Evolutionary conservation across 1,140 invertebrate species (phyloP).

Genomic region (Aethina tumida): DNA sequence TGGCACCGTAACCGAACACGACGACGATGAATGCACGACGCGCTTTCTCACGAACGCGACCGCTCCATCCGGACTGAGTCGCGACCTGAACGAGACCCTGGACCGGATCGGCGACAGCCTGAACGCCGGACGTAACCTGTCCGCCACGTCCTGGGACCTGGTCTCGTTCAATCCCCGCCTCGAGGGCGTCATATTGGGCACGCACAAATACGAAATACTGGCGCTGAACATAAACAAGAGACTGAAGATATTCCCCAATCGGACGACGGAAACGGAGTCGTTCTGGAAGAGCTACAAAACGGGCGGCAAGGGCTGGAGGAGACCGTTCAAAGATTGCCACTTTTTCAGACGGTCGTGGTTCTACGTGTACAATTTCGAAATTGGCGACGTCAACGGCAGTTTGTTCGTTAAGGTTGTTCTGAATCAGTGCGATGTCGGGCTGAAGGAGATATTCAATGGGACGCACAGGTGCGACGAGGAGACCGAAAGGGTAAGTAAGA

Average conservation of each 20-base stretch:
- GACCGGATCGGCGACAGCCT: slow-evolving; percentile 9
- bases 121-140: slow-evolving; percentile 8
- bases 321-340: slow-evolving; percentile 25
- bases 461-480: slow-evolving; percentile 31
- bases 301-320: slow-evolving; percentile 20
- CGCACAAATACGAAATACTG: slow-evolving; percentile 11
- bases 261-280: slow-evolving; percentile 19
- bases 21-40: slow-evolving; percentile 19
- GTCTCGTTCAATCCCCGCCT: slow-evolving; percentile 11
- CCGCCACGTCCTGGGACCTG: slow-evolving; percentile 11
- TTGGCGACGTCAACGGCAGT: slow-evolving; percentile 19
- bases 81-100: slow-evolving; percentile 9
- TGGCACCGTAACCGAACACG: slow-evolving; percentile 13
- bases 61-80: slow-evolving; percentile 23
- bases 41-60: slow-evolving; percentile 21
- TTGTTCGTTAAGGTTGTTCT: slow-evolving; percentile 31
- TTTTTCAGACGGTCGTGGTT: slow-evolving; percentile 21
- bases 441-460: slow-evolving; percentile 32
- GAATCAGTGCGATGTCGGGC: slow-evolving; percentile 34
- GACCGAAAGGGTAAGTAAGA: slow-evolving; percentile 33
- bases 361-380: slow-evolving; percentile 19
- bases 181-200: slow-evolving; percentile 16
- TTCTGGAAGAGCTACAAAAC: slow-evolving; percentile 20
- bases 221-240: slow-evolving; percentile 19
- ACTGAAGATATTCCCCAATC: slow-evolving; percentile 21